Evolutionary conservation across 2,797 vertebrate species (phyloP).

Genomic region (Lagodon rhomboides): DNA sequence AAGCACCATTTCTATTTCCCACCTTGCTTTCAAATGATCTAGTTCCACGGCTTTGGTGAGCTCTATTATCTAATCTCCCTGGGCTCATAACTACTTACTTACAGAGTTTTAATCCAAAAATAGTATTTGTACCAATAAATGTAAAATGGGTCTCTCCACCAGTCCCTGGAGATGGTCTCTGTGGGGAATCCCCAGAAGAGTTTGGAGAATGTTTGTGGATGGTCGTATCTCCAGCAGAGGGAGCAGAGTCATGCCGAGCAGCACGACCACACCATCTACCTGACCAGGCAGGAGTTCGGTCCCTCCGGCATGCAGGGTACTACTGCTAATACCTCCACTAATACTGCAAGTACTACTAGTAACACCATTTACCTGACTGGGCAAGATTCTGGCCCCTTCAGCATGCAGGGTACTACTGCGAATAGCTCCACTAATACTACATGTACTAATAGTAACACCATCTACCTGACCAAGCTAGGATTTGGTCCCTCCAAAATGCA

Average conservation of each 20-base stretch:
- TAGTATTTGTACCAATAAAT: background rate
- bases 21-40: background rate
- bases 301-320: conserved; percentile 97
- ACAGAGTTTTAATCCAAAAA: background rate
- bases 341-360: conserved; percentile 1
- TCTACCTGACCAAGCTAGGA: background rate
- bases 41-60: background rate
- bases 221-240: conserved; percentile 95
- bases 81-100: background rate
- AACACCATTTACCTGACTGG: background rate
- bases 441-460: background rate
- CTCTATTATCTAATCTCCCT: background rate
- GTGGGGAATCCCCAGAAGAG: conserved; percentile 95
- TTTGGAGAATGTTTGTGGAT: conserved; percentile 96
- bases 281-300: conserved; percentile 95
- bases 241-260: conserved; percentile 90
- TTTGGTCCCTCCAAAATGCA: background rate
- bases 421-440: background rate
- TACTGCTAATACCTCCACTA: background rate
- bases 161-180: conserved; percentile 95
- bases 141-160: conserved; percentile 6
- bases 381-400: background rate
- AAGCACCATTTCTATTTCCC: background rate
- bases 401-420: background rate
- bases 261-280: conserved; percentile 96